A percentile compares a stretch with the other conserved stretches of the same genome.
Evolutionary conservation across 2,797 vertebrate genomes (phyloP).

Genomic region (Taenioides sp.): DNA sequence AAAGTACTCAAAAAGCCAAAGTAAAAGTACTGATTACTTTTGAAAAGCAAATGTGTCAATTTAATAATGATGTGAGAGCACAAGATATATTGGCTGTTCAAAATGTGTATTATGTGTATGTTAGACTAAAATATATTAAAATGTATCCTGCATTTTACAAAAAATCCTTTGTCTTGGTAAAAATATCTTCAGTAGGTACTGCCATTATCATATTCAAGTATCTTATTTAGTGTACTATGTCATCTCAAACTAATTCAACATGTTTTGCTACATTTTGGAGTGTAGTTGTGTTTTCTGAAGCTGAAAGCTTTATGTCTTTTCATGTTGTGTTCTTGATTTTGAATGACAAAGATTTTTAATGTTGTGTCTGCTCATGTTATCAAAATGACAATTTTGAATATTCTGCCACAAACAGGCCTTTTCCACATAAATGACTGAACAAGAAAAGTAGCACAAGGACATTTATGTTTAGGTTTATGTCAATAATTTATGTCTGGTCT

Average conservation of each 20-base stretch:
- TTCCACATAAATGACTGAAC: neutral
- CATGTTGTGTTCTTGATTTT: neutral
- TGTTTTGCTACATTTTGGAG: neutral
- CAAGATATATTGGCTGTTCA: neutral
- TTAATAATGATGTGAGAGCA: neutral
- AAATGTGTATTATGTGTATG: neutral
- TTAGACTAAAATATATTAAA: neutral
- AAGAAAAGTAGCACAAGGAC: conserved; percentile 16
- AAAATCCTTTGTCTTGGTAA: neutral
- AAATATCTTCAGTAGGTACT: neutral
- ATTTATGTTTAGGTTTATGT: conserved; percentile 47
- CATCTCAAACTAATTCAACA: neutral
- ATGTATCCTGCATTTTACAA: neutral
- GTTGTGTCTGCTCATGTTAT: neutral
- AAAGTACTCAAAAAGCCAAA: neutral
- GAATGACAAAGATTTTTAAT: neutral
- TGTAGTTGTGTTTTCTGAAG: neutral
- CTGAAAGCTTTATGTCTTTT: conserved; percentile 7
- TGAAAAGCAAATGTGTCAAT: neutral
- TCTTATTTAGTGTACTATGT: no score
- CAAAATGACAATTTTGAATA: neutral
- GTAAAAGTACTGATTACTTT: neutral
- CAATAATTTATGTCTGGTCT: conserved; percentile 65
- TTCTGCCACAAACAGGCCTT: neutral
- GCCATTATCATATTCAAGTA: no score